phyloP scores from a whole-genome alignment of 2,888 invertebrate species.

The Prenolepis imparis region DNA sequence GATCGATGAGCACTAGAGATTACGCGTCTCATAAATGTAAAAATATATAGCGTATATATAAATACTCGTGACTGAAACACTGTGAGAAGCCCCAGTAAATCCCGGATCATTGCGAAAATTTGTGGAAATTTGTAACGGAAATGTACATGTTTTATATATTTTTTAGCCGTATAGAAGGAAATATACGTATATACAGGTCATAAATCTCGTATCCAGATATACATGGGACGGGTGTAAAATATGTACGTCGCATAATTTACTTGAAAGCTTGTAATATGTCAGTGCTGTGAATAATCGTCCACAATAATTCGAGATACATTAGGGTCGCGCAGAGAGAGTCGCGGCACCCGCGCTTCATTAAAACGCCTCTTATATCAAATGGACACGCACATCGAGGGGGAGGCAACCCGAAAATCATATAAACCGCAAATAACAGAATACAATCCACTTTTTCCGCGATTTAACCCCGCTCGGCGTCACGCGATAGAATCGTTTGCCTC shows the following conservation, averaged over 20 bases:
- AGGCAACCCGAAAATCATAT: constrained; percentile 20
- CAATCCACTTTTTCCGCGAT: background rate
- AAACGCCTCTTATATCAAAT: constrained; percentile 26
- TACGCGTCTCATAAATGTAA: background rate
- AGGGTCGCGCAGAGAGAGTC: background rate
- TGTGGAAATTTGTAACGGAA: constrained; percentile 21
- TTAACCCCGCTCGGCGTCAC: constrained; percentile 11
- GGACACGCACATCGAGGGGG: background rate
- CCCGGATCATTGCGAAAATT: constrained; percentile 10
- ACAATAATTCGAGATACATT: constrained; percentile 40
- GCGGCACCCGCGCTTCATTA: constrained; percentile 21
- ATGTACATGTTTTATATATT: constrained; percentile 12
- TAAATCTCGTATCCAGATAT: constrained; percentile 14
- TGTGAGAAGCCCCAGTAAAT: background rate
- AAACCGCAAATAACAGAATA: constrained; percentile 5
- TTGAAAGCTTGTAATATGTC: constrained; percentile 39
- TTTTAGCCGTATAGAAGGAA: constrained; percentile 3
- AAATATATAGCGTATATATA: background rate
- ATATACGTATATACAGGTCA: background rate
- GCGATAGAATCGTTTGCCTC: constrained; percentile 30
- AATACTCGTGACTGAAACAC: background rate
- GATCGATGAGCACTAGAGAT: background rate
- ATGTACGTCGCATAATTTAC: constrained; percentile 41
- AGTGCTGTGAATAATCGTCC: constrained; percentile 15
- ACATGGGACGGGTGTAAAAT: constrained; percentile 17